Evolutionary conservation across 2,888 invertebrate genomes (phyloP), one percentile per base, ranked within the genome.

Genomic region (Bimastos eiseni): DNA sequence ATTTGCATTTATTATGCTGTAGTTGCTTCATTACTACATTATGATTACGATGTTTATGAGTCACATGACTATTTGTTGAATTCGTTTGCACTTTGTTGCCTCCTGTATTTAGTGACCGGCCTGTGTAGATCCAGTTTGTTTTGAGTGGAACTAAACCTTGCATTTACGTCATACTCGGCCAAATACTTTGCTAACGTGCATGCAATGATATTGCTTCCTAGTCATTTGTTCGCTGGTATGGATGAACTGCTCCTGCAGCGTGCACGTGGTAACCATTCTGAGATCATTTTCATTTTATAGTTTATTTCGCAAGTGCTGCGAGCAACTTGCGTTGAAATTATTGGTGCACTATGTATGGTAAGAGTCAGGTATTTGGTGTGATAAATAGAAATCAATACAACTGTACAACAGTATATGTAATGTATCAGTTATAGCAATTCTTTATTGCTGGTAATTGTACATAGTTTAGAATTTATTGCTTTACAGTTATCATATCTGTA

Each of bases 201-300:
- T 70, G 70, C 70, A 70, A n/a, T n/a, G 70, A 70, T 70, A 70
- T 70, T 70, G 70, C 70, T 70, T 70, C 70, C 70, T 70, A 70
- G 70, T 70, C 70, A 70, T 70, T 70, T 70, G 70, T n/a, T 70
- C n/a, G n/a, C 70, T 70, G n/a, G 30, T 70, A 1, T 70, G 8
- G 70, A 1, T 70, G 8, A n/a, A n/a, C 70, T 70, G 70, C 70
- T 70, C n/a, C n/a, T 6, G 70, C 70, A 70, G 70, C n/a, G 30
- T 30, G 30, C 70, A n/a, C 70, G n/a, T 8, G n/a, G n/a, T 70
- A 30, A n/a, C 13, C 70, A 49, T 70, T n/a, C 70, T n/a, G 70
- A 70, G 30, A n/a, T n/a, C 30, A n/a, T 13, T 70, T 70, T 70
- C 70, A 70, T 70, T 70, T 70, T 70, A n/a, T n/a, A n/a, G 70